Conservation (phyloP, 2,888 invertebrate species). For the Troides aeacus region DNA sequence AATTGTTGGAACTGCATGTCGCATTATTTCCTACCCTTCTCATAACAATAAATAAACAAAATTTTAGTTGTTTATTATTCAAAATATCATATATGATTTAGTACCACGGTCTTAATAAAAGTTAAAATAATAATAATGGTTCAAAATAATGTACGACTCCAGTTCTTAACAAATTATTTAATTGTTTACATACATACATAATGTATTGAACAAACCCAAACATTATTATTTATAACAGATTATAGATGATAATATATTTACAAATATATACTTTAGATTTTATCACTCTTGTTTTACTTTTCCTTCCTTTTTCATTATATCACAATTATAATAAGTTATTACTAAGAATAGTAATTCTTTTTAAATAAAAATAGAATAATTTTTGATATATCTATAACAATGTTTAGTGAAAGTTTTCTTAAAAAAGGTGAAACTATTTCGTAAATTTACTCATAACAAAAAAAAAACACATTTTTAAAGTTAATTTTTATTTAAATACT, state of each 20-base stretch:
- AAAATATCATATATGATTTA: conserved; percentile 2
- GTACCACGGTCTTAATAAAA: background rate
- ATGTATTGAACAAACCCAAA: conserved; percentile 51
- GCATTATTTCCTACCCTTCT: conserved; percentile 49
- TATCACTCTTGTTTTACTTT: conserved; percentile 43
- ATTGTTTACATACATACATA: conserved; percentile 34
- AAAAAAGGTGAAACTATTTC: too few species aligned
- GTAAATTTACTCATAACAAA: too few species aligned
- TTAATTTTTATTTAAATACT: too few species aligned
- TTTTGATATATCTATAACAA: too few species aligned
- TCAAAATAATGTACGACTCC: background rate
- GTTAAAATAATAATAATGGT: background rate
- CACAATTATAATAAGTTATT: too few species aligned
- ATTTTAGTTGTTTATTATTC: background rate
- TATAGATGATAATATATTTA: conserved; percentile 52
- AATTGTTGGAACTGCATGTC: conserved; percentile 59
- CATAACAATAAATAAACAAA: background rate
- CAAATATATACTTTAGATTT: conserved; percentile 57
- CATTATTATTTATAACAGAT: conserved; percentile 51
- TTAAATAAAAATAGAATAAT: too few species aligned
- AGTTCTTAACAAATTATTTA: conserved; percentile 1
- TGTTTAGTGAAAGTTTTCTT: too few species aligned
- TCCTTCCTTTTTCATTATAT: background rate
- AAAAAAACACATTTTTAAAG: too few species aligned
- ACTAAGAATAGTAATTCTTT: too few species aligned